Base-by-base conservation (phyloP, 2,888 invertebrate genomes). In the Mesodorylaimus sp. region DNA sequence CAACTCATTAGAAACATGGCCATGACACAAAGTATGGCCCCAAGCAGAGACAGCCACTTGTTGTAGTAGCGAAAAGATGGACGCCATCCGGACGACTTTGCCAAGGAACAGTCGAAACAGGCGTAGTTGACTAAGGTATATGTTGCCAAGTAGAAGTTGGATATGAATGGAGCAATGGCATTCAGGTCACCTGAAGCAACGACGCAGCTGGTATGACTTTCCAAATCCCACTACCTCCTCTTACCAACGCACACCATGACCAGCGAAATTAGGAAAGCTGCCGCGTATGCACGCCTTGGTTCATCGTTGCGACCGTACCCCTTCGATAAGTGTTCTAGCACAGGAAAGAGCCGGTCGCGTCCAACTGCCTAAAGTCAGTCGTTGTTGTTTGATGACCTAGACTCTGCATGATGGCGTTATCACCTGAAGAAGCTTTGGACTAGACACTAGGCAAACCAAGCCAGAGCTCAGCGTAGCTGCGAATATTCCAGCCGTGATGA, bases 1-100 rank as follows among this genome's bases (percentile, higher is more conserved):
- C 87, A 89, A 65, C 85, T 83, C 66, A 91, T 87, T 45, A 91
- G 75, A 68, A 93, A 81, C 91, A 93, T 93, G 54, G 89, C 86
- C 29, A 77, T 77, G 16, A 70, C 57, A 62, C 85, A 86, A 60
- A 82, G 52, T 53, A 67, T 51, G 51, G 66, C 63, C 42, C 67
- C 68, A 7, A 62, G 19, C 44, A 68, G 56, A 53, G 65, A 63
- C 32, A 64, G 51, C 68, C 67, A 68, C 58, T 61, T 64, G 51
- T 61, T 65, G 58, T 66, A 68, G 51, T 64, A 67, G 50, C 59
- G 59, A 55, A 68, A 68, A 1, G 65, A 65, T 2, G 68, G 68
- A 38, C 68, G 57, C 65, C 67, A 68, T 25, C 67, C 61, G 51
- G 68, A 67, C 2, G 67, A 60, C 50, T 64, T 61, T 24, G 68